A percentile compares a stretch with the other conserved stretches of the same genome.
Evolutionary conservation across 2,797 vertebrate genomes (phyloP).

Genomic region (Okamejei kenojei): DNA sequence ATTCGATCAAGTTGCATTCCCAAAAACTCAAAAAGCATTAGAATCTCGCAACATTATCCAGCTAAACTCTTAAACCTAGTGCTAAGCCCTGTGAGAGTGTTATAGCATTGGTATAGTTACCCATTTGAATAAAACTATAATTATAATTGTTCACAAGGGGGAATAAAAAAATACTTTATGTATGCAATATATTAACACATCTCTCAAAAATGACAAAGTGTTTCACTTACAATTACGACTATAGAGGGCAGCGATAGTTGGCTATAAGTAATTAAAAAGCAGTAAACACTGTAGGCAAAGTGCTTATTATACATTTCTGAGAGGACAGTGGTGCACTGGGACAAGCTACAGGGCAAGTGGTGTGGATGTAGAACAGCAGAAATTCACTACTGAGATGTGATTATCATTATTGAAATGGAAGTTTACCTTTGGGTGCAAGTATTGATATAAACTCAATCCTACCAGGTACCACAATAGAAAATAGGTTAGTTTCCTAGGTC

Average conservation of each 20-base stretch:
- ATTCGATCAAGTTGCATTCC: background rate
- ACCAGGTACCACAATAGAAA: background rate
- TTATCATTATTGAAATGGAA: conserved; percentile 23
- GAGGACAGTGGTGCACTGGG: background rate
- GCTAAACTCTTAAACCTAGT: background rate
- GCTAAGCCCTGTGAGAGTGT: background rate
- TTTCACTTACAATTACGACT: background rate
- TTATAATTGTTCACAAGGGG: background rate
- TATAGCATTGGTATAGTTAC: background rate
- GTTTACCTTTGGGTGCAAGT: background rate
- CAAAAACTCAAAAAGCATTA: background rate
- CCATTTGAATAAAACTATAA: background rate
- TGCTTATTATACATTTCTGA: background rate
- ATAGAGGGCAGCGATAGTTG: background rate
- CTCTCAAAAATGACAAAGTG: background rate
- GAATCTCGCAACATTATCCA: background rate
- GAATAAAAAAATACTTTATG: background rate
- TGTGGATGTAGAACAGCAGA: background rate
- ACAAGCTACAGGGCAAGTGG: background rate
- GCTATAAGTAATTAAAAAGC: background rate
- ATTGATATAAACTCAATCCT: background rate
- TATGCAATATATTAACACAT: background rate
- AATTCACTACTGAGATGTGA: background rate
- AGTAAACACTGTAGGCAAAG: background rate
- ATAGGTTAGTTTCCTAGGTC: background rate